Evolutionary conservation across 2,113 vertebrate species (phyloP), one percentile per base, ranked within the genome.

Genomic region (Petromus typicus): DNA sequence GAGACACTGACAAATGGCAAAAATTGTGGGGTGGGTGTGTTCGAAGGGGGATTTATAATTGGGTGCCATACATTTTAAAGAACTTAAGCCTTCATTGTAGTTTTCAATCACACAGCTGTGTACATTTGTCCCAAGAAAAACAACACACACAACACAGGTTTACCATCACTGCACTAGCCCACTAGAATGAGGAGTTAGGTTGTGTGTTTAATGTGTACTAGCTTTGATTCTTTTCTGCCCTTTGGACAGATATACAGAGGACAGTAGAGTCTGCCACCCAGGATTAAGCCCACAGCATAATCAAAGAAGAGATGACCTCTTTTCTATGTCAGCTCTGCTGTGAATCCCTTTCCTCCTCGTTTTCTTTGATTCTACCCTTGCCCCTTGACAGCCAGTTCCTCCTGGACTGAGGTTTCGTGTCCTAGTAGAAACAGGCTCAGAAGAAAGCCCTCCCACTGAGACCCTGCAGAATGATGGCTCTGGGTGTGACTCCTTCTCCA

Each of bases 101-200:
- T 69, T 69, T 69, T 69, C 66, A 69, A 10, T 69, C 66, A 20
- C 66, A 69, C 18, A 37, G 34, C 7, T 45, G 57, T 23, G 67
- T 69, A 45, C 37, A 30, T 27, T 59, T 75, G 40, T 75, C 14
- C 45, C 23, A 45, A 75, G 23, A 75, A 75, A 69, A 45, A 17
- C 43, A 76, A 76, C 23, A 76, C 23, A 27, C 2, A 1, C 2
- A 2, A 10, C 69, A 73, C 43, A 27, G 11, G 37, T 43, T 73
- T 12, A 7, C 23, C 25, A 73, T 4, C 11, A 7, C 40, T 73
- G 11, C 59, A 79, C 78, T 64, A 73, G 76, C 63, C 43, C 11
- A 63, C 64, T 75, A 91, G 43, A 90, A 67, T 66, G 64, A 73
- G 92, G 79, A 94, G 40, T 37, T 69, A 91, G 64, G 59, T 71